Evolutionary conservation across 2,797 vertebrate species (phyloP), one percentile per base, ranked within the genome.

Genomic region (Typhlichthys subterraneus): DNA sequence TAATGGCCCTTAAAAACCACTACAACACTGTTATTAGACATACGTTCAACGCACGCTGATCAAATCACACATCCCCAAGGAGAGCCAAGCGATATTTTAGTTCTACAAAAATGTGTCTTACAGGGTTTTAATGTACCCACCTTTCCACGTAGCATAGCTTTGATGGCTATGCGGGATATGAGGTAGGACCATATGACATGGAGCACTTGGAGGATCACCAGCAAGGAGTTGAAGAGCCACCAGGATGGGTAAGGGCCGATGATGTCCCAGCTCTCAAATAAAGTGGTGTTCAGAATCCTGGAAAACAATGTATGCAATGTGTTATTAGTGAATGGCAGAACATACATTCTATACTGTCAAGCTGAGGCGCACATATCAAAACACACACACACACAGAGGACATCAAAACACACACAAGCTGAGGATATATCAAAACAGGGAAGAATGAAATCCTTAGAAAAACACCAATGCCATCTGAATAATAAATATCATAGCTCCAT

Each of bases 111-210:
- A 29, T 29, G 4, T 29, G 4, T 29, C 23, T 42, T 42, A 9
- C 38, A 42, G 7, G 38, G 38, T 6, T 9, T 42, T 9, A 42
- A 42, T 49, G 17, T 57, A 81, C 95, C 81, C 79, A 99, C 98
- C 96, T 97, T 99, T 82, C 98, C 98, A 65, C 93, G 85, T 76
- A 93, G 71, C 64, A 98, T 73, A 65, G 96, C 96, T 88, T 96
- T 98, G 83, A 91, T 80, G 78, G 97, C 97, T 78, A 95, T 94
- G 65, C 94, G 92, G 7, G 91, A 63, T 82, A 99, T 99, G 88
- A 97, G 95, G 92, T 95, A 99, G 71, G 94, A 97, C 98, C 98
- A 99, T 93, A 98, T 90, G 85, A 96, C 1, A 14, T 99, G 95
- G 63, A 99, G 85, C 61, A 95, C 58, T 89, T 99, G 96, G 55